These are phyloP conservation scores for Podilymbus podiceps DNA, from an alignment of 2,113 vertebrate genomes.

Conservation along the genomic window DNA sequence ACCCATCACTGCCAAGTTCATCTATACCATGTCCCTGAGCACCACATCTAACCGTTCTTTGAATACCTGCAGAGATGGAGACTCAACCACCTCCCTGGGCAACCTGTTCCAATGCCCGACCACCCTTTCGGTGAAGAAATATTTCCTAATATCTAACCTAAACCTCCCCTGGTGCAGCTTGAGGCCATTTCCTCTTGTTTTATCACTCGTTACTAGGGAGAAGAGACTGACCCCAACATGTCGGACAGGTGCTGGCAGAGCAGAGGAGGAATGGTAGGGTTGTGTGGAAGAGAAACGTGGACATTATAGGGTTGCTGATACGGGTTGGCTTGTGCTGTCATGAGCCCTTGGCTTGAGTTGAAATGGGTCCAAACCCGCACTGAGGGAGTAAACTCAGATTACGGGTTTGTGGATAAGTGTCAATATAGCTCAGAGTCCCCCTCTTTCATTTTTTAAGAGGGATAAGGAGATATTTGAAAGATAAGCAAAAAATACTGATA, in stretches of 20 bases:
- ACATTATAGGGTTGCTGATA: not conserved
- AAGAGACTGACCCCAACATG: too few species aligned
- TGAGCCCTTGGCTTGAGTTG: not conserved
- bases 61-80: too few species aligned
- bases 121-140: too few species aligned
- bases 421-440: not conserved
- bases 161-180: too few species aligned
- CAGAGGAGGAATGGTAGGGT: not conserved
- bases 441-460: not conserved
- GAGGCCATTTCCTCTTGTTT: too few species aligned
- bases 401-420: not conserved
- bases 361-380: not conserved
- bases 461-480: not conserved
- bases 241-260: not conserved
- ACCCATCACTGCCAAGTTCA: too few species aligned
- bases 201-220: too few species aligned
- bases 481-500: not conserved
- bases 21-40: too few species aligned
- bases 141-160: too few species aligned
- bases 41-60: too few species aligned
- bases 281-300: not conserved
- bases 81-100: too few species aligned
- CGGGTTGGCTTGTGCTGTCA: not conserved
- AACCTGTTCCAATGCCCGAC: too few species aligned
- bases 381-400: not conserved